These are phyloP conservation scores for Zaprionus lachaisei DNA, from an alignment of 1,140 invertebrate genomes.

Conservation along the genomic window DNA sequence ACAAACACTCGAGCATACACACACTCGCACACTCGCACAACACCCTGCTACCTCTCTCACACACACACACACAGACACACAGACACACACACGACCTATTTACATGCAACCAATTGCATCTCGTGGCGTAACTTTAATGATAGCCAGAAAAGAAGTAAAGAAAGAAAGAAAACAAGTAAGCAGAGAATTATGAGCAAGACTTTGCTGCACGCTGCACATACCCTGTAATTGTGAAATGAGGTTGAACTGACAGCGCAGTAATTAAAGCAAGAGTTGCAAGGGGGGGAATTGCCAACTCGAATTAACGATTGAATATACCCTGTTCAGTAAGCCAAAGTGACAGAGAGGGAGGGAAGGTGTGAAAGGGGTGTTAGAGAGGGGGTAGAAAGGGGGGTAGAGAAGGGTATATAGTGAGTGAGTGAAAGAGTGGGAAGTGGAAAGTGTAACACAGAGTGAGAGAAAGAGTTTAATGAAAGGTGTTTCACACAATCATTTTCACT, in stretches of 20 bases:
- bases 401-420: not conserved
- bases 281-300: too few relatives aligned
- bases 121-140: constrained; percentile 27
- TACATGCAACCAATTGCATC: constrained; percentile 33
- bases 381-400: not conserved
- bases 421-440: not conserved
- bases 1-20: not conserved
- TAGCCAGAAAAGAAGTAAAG: not conserved
- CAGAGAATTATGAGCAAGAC: not conserved
- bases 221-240: constrained; percentile 8
- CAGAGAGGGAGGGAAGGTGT: not conserved
- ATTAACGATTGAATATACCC: not conserved
- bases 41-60: not conserved
- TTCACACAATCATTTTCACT: constrained; percentile 29
- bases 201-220: not conserved
- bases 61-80: not conserved
- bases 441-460: not conserved
- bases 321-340: not conserved
- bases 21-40: constrained; percentile 6
- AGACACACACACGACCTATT: constrained; percentile 32
- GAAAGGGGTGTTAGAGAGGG: not conserved
- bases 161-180: not conserved
- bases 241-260: too few relatives aligned
- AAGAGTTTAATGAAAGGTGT: not conserved
- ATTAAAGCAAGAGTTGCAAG: too few relatives aligned